A percentile compares a stretch with the other conserved stretches of the same genome.
Evolutionary conservation across 2,113 vertebrate species (phyloP).

Genomic region (Hylia prasina): DNA sequence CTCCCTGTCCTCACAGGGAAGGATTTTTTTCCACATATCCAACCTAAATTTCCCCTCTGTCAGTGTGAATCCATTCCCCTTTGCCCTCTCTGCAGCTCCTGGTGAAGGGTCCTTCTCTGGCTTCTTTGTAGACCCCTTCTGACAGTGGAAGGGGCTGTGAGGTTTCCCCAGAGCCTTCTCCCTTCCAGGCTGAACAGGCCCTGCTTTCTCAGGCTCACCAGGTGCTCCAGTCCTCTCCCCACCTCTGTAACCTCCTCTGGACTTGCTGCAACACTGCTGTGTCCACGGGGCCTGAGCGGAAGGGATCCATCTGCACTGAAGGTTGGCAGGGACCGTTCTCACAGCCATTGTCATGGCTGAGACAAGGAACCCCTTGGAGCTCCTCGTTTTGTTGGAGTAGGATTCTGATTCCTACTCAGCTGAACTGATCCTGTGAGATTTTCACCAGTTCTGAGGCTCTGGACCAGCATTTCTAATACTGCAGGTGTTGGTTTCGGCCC

Average conservation of each 20-base stretch:
- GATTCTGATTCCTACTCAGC: background rate
- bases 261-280: background rate
- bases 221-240: background rate
- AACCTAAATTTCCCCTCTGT: background rate
- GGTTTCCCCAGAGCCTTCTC: background rate
- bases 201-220: background rate
- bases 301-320: background rate
- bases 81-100: background rate
- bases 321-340: background rate
- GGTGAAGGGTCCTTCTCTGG: background rate
- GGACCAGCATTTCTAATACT: background rate
- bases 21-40: background rate
- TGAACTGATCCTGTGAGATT: background rate
- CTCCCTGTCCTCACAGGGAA: fast-evolving
- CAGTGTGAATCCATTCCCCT: background rate
- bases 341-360: background rate
- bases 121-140: background rate
- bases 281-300: too few species aligned
- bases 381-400: background rate
- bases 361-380: background rate
- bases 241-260: background rate
- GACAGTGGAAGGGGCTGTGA: background rate
- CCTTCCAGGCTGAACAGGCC: background rate
- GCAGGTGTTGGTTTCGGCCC: background rate
- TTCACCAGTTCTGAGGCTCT: background rate